Conservation (phyloP, 2,797 vertebrate species). For the Galaxias olidus region DNA sequence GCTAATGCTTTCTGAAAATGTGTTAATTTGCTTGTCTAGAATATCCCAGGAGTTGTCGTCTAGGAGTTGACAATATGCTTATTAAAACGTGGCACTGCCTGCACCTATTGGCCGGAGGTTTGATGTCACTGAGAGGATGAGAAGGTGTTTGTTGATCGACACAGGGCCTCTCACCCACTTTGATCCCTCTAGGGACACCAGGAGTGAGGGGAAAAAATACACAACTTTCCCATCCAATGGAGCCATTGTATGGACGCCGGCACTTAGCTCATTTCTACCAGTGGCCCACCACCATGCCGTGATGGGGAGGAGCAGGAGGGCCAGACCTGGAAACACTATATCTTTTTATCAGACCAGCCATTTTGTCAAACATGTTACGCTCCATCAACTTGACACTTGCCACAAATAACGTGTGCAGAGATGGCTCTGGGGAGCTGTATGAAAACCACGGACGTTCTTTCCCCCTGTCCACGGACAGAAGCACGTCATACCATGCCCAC, state of each 20-base stretch:
- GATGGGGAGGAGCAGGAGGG: constrained; percentile 30
- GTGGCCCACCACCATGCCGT: constrained; percentile 13
- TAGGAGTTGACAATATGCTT: constrained; percentile 22
- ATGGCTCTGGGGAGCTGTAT: constrained; percentile 37
- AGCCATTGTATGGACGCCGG: constrained; percentile 41
- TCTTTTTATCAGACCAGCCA: constrained; percentile 50
- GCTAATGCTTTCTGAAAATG: constrained; percentile 30
- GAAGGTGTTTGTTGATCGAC: constrained; percentile 12
- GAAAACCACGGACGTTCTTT: constrained; percentile 18
- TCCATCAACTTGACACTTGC: constrained; percentile 56
- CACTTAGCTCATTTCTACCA: constrained; percentile 50
- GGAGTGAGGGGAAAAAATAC: constrained; percentile 30
- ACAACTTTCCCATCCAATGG: constrained; percentile 36
- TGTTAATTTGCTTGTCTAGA: constrained; percentile 20
- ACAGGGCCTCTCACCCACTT: constrained; percentile 19
- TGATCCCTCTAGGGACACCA: constrained; percentile 6
- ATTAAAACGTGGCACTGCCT: constrained; percentile 3
- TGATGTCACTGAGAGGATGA: constrained; percentile 6
- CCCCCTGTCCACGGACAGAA: constrained; percentile 36
- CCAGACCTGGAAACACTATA: constrained; percentile 47
- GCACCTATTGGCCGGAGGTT: background rate
- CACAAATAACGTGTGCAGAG: constrained; percentile 41
- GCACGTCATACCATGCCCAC: constrained; percentile 18
- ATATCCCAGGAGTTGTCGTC: constrained; percentile 11
- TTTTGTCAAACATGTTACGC: constrained; percentile 48